Evolutionary conservation across 2,113 vertebrate genomes (phyloP), one percentile per base, ranked within the genome.

Genomic region (Pithys albifrons): DNA sequence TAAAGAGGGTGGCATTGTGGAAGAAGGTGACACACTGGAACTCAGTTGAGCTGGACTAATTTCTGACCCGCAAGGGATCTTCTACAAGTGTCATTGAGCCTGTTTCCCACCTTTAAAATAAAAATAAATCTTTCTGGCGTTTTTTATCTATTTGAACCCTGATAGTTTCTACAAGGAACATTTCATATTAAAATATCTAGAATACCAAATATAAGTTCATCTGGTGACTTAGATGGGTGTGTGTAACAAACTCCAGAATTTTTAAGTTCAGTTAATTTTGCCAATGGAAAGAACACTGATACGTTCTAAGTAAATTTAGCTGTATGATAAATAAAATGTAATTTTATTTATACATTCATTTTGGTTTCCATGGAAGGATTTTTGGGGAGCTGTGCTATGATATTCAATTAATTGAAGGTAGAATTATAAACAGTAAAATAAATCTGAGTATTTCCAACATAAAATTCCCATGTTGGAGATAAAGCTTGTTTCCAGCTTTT

Each of bases 41-140:
- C 29, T 85, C 7, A 10, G 5, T 2, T 59, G 65, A 62, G n/a
- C n/a, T 84, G 77, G 19, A 39, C 74, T 85, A 0, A 64, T 55
- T 95, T 71, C 66, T 89, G 35, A 71, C 41, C 45, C 33, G 31
- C 54, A 45, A 51, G 45, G 65, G 28, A 9, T 33, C n/a, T 23
- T 4, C 1, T 51, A 49, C 11, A 48, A 20, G 28, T 0, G 0
- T 57, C 12, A 10, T 19, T 48, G 4, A 33, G n/a, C 41, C 45
- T 79, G 22, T n/a, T 91, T 88, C 37, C 17, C 6, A 27, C 49
- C 23, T 62, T 88, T 49, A 43, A 79, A 88, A 41, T 31, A 71
- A 70, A 58, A 73, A 15, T 23, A 65, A 33, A 23, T 29, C 14
- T 55, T 85, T 69, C 19, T 49, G 23, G 12, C 48, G 15, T 1